Conservation (phyloP, 2,797 vertebrate genomes). For the Schizothorax lantsangensis region DNA sequence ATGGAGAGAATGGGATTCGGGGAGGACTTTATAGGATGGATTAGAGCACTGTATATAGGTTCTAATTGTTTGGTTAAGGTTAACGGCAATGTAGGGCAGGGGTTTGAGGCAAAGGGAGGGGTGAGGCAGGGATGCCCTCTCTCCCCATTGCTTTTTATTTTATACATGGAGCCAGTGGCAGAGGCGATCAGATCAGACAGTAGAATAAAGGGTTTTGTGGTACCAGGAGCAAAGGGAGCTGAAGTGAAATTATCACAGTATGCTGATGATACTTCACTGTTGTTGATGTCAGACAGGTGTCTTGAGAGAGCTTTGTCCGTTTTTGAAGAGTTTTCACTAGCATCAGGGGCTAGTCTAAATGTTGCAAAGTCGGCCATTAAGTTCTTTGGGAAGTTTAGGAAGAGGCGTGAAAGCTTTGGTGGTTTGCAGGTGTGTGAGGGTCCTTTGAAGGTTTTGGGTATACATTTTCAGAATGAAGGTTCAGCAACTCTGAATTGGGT, state of each 20-base stretch:
- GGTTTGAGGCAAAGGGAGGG: too few relatives aligned
- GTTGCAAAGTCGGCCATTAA: neutral
- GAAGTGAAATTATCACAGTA: neutral
- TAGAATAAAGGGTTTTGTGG: neutral
- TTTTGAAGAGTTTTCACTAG: neutral
- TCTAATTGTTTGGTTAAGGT: too few relatives aligned
- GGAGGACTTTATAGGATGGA: neutral
- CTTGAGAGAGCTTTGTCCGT: neutral
- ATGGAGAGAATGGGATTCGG: neutral
- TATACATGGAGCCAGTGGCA: too few relatives aligned
- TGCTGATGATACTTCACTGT: neutral
- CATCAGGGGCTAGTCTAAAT: neutral
- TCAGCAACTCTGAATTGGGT: neutral
- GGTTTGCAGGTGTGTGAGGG: neutral
- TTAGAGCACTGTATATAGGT: too few relatives aligned
- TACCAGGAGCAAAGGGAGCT: neutral
- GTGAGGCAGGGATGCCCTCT: too few relatives aligned
- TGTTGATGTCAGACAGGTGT: neutral
- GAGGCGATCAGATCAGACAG: neutral
- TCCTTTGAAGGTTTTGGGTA: neutral
- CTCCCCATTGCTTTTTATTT: too few relatives aligned
- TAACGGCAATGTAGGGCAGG: too few relatives aligned
- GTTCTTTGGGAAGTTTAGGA: neutral
- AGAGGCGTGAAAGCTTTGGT: neutral
- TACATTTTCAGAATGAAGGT: neutral